Evolutionary conservation across 2,113 vertebrate species (phyloP).

Genomic region (Cryptomyrus ogoouensis): DNA sequence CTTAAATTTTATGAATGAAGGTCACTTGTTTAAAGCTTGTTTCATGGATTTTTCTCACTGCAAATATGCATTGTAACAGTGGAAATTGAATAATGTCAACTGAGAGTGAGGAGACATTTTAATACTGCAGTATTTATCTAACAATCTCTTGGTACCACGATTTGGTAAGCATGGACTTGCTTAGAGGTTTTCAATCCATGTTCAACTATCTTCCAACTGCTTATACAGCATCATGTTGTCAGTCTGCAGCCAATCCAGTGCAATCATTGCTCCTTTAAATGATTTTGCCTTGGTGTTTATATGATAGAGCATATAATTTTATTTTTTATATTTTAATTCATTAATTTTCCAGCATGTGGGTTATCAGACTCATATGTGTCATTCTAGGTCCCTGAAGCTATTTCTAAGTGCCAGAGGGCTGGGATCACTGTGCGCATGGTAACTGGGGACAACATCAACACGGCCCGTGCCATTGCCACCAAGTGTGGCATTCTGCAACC

Average conservation of each 20-base stretch:
- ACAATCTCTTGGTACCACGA: neutral
- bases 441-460: conserved; percentile 97
- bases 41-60: neutral
- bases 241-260: neutral
- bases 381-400: conserved; percentile 82
- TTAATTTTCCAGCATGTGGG: neutral
- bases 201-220: neutral
- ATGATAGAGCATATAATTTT: neutral
- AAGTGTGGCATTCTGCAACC: conserved; percentile 91
- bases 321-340: neutral
- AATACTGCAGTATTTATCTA: neutral
- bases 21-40: neutral
- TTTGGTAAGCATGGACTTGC: neutral
- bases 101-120: neutral
- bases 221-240: neutral
- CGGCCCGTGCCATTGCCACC: conserved; percentile 87
- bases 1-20: neutral
- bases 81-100: neutral
- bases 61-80: neutral
- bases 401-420: conserved; percentile 80
- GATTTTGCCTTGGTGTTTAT: neutral
- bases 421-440: conserved; percentile 97
- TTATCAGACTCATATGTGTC: neutral
- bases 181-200: neutral
- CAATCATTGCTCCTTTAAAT: neutral